Evolutionary conservation across 2,797 vertebrate species (phyloP), one percentile per base, ranked within the genome.

Genomic region (Gymnocypris eckloni): DNA sequence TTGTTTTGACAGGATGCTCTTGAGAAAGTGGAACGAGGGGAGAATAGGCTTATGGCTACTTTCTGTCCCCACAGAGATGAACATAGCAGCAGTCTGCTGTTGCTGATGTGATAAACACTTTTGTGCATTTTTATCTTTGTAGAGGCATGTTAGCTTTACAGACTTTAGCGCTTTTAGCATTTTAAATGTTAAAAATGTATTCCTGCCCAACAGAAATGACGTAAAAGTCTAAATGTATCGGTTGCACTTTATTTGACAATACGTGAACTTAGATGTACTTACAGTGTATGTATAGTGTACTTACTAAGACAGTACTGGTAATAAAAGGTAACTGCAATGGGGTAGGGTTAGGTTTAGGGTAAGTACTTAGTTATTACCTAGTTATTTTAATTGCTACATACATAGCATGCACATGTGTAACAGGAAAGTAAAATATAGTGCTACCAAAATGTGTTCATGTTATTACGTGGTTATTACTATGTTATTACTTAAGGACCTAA

Each of bases 1-100:
- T 83, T n/a, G 20, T 85, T 89, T 85, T 82, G 73, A 73, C 83
- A 82, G 56, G 41, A 82, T 83, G 82, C 52, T 78, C 78, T 85
- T 79, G 69, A 79, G 83, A 52, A 77, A 73, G 69, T 41, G 16
- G 64, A 73, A 81, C 16, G 50, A 78, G 69, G 22, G 52, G 69
- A 80, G 78, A 83, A 84, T 79, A 25, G 67, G 77, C 71, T 83
- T 45, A 76, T 83, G 78, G 84, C 78, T 81, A 77, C 71, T 83
- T 72, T 76, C 22, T 20, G 43, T 82, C 82, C 59, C 75, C 12
- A 20, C 71, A 20, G 86, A 79, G 84, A 82, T 72, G 59, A 84
- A 77, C 82, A 52, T 77, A 73, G 86, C 79, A 39, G 70, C 82
- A 54, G 22, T 67, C 79, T 88, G 45, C 79, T 84, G 43, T 50